Conservation (phyloP, 1,140 invertebrate genomes). For the Ceratina japonica region DNA sequence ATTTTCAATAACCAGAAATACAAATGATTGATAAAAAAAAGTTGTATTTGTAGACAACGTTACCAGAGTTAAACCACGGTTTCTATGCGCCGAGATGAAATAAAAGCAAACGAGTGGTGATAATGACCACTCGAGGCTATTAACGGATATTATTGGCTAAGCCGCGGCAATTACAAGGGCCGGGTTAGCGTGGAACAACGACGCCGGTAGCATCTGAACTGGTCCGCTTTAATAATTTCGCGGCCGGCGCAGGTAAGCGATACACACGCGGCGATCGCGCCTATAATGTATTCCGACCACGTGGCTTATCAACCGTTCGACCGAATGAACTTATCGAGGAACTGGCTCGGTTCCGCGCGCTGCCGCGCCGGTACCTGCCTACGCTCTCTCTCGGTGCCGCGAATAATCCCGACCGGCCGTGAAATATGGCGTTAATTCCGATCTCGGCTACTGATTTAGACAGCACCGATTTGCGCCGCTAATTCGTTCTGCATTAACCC, state of each 20-base stretch:
- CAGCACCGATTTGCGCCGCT: conserved; percentile 52
- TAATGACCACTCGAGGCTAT: neutral
- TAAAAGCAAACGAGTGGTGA: neutral
- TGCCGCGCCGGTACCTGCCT: conserved; percentile 1
- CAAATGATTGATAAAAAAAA: too few species aligned
- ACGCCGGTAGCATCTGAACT: neutral
- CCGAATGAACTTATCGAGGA: conserved; percentile 58
- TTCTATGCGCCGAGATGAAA: too few species aligned
- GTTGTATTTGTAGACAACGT: too few species aligned
- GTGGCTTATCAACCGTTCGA: conserved; percentile 60
- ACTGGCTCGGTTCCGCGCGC: conserved; percentile 36
- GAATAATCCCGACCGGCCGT: conserved; percentile 51
- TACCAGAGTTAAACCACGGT: too few species aligned
- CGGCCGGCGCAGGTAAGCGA: conserved; percentile 26
- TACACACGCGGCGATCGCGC: neutral
- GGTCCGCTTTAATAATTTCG: conserved; percentile 45
- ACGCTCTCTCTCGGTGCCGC: conserved; percentile 10
- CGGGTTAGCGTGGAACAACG: neutral
- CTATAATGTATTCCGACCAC: conserved; percentile 45
- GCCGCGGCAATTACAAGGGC: neutral
- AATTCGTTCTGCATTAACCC: conserved; percentile 58
- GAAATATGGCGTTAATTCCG: conserved; percentile 58
- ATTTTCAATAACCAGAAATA: too few species aligned
- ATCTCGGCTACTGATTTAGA: conserved; percentile 60
- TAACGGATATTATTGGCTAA: neutral